Base-by-base conservation (phyloP, 2,888 invertebrate genomes). In the Calameuta pallipes region DNA sequence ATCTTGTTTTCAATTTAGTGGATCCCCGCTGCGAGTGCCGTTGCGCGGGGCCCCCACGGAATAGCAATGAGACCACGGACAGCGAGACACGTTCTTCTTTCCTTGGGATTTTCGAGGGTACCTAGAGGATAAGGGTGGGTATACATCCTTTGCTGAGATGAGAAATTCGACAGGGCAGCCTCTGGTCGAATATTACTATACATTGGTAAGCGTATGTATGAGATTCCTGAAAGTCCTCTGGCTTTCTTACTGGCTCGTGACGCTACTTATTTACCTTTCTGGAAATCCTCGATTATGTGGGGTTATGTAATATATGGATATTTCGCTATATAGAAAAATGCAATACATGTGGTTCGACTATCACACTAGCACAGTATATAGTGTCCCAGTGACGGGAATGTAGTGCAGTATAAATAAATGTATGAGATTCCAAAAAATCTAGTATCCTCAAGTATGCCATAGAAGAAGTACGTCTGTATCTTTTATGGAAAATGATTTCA, bases 1-100 rank as follows among this genome's bases (percentile, higher is more conserved):
- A 91, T 91, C 89, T 89, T 89, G 87, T 89, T 91, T 91, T 91
- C 91, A 91, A 91, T 91, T 90, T 91, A 87, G 88, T 84, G 86
- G 88, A 90, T 88, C 89, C 91, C 90, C 85, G 87, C 90, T 89
- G 89, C 83, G 90, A 75, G 35, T 69, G 76, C 75, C 84, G 83
- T 84, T 83, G 85, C 84, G 81, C 84, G 75, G 79, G 79, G 76
- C 76, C 83, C 76, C 82, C 85, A 84, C 84, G 87, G 91, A 91
- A 91, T 90, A 90, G 88, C 91, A 90, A 91, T 90, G 90, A 37
- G 80, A 76, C 70, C 36, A 69, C 68, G 69, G 69, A 77, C 79
- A 80, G 80, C 81, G 80, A 82, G 56, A 56, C 56, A 56, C 56
- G 56, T 56, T 56, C 56, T 56, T 56, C 56, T 56, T 56, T 56